These are phyloP conservation scores for Hemitrygon akajei DNA, from an alignment of 2,797 vertebrate genomes.

Conservation along the genomic window DNA sequence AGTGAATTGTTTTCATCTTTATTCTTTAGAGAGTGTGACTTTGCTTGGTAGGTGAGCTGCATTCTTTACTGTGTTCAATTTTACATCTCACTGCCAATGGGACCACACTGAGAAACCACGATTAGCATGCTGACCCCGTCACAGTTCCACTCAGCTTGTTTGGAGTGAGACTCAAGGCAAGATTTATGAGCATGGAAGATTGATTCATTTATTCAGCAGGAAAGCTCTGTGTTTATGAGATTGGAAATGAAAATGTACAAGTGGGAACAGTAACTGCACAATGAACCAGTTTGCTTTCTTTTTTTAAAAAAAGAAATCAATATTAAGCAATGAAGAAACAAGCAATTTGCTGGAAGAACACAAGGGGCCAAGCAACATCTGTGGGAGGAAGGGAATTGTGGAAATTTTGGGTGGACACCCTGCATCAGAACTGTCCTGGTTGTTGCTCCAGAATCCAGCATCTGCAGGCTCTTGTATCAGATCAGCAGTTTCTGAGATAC, in stretches of 20 bases:
- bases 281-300: neutral
- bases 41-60: neutral
- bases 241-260: neutral
- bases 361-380: too few relatives aligned
- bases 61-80: neutral
- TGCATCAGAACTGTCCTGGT: too few relatives aligned
- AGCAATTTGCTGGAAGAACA: too few relatives aligned
- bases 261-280: neutral
- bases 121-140: neutral
- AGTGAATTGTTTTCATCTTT: neutral
- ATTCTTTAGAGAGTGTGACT: neutral
- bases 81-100: neutral
- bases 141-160: neutral
- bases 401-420: too few relatives aligned
- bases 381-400: too few relatives aligned
- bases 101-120: neutral
- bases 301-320: neutral
- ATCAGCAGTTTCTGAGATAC: too few relatives aligned
- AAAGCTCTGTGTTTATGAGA: neutral
- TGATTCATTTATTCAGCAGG: neutral
- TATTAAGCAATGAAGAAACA: too few relatives aligned
- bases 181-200: neutral
- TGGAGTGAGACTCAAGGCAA: neutral
- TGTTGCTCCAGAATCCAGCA: too few relatives aligned
- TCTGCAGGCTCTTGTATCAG: too few relatives aligned